These are phyloP conservation scores for Aphaenogaster ashmeadi DNA, from an alignment of 1,140 invertebrate species.

Conservation along the genomic window DNA sequence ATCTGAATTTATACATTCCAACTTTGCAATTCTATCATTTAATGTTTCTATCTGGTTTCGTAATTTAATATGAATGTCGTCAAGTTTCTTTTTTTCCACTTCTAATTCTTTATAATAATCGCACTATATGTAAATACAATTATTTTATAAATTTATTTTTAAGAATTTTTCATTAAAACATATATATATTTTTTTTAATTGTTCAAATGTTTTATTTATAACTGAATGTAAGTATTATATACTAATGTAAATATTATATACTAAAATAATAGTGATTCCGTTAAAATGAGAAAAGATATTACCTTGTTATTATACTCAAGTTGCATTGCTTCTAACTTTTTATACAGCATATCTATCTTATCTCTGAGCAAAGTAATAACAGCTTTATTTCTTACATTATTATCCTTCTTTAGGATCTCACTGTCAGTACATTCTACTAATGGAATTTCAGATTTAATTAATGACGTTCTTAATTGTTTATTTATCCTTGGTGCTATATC, in stretches of 20 bases:
- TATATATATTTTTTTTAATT: not conserved
- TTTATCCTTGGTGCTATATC: not conserved
- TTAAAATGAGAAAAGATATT: slow-evolving; percentile 25
- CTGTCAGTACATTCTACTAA: slow-evolving; percentile 15
- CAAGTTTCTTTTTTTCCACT: slow-evolving; percentile 82
- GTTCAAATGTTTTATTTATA: not conserved
- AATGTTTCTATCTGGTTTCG: slow-evolving; percentile 80
- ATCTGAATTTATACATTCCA: slow-evolving; percentile 80
- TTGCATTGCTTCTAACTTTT: slow-evolving; percentile 83
- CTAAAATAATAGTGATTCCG: not conserved
- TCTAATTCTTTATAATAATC: slow-evolving; percentile 84
- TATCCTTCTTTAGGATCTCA: slow-evolving; percentile 30
- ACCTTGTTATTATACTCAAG: slow-evolving; percentile 85
- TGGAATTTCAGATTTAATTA: slow-evolving; percentile 2
- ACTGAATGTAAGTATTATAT: not conserved
- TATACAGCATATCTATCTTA: slow-evolving; percentile 85
- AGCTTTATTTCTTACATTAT: slow-evolving; percentile 54
- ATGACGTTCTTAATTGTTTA: slow-evolving; percentile 1
- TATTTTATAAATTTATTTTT: slow-evolving; percentile 22
- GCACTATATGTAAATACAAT: slow-evolving; percentile 73
- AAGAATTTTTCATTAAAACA: not conserved
- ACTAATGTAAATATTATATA: not conserved
- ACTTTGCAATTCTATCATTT: slow-evolving; percentile 83
- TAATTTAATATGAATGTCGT: slow-evolving; percentile 84
- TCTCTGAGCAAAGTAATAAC: slow-evolving; percentile 80